These are phyloP conservation scores for Helostoma temminkii DNA, from an alignment of 2,797 vertebrate genomes.

Conservation along the genomic window DNA sequence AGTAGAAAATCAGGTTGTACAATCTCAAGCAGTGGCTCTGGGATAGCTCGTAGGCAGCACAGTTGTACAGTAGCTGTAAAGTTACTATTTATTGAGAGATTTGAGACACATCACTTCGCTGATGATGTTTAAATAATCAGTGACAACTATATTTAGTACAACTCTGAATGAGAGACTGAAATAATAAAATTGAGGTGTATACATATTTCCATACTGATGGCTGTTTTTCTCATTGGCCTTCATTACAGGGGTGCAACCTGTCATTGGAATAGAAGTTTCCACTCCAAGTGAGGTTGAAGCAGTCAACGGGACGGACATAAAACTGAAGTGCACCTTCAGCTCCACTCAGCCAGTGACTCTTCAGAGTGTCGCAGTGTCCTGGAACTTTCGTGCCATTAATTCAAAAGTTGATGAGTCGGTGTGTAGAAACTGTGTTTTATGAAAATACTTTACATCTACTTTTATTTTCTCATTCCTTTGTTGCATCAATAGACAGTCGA, in stretches of 20 bases:
- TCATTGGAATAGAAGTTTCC: conserved; percentile 83
- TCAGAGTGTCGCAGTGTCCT: conserved; percentile 79
- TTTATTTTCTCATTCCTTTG: not conserved
- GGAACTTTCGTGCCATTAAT: conserved; percentile 87
- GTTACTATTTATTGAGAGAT: not conserved
- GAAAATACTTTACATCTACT: not conserved
- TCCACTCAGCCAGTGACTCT: conserved; percentile 71
- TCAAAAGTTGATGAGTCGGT: conserved; percentile 83
- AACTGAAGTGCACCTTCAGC: conserved; percentile 91
- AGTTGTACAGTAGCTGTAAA: not conserved
- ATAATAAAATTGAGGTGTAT: not conserved
- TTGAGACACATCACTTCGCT: not conserved
- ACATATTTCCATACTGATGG: not conserved
- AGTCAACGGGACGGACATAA: conserved; percentile 88
- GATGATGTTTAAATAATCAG: not conserved
- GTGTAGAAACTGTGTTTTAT: conserved; percentile 58
- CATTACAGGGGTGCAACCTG: conserved; percentile 77
- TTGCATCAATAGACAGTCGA: not conserved
- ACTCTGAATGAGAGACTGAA: not conserved
- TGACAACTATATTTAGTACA: not conserved
- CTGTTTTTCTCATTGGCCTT: conserved; percentile 14
- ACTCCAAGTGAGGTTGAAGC: conserved; percentile 84
- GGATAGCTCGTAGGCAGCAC: not conserved
- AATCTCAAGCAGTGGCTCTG: not conserved
- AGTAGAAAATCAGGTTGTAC: not conserved